Evolutionary conservation across 2,797 vertebrate species (phyloP).

Genomic region (Triplophysa yarkandensis): DNA sequence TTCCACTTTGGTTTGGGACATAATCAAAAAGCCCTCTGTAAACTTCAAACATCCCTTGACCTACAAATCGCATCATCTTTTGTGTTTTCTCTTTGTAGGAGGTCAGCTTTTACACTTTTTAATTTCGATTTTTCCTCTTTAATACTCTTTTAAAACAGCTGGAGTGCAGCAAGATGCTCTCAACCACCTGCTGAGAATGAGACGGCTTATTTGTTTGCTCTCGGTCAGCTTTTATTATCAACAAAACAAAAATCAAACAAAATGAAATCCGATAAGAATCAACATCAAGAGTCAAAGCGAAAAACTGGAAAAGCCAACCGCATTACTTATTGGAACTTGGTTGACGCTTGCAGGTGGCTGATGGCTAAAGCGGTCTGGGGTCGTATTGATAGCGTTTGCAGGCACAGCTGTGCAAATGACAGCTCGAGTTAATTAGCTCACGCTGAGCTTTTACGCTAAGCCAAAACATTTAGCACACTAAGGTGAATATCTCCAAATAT

Average conservation of each 20-base stretch:
- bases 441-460: slow-evolving; percentile 58
- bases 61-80: slow-evolving; percentile 18
- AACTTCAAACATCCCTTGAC: slow-evolving; percentile 33
- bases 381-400: slow-evolving; percentile 44
- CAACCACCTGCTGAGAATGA: slow-evolving; percentile 38
- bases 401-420: slow-evolving; percentile 55
- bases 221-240: slow-evolving; percentile 20
- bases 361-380: slow-evolving; percentile 37
- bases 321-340: slow-evolving; percentile 16
- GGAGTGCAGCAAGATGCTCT: slow-evolving; percentile 28
- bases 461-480: slow-evolving; percentile 59
- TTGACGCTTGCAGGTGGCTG: slow-evolving; percentile 39
- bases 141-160: slow-evolving; percentile 45
- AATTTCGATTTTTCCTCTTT: not conserved
- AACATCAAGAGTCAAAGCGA: slow-evolving; percentile 60
- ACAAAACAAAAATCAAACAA: slow-evolving; percentile 34
- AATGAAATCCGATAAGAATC: slow-evolving; percentile 42
- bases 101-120: slow-evolving; percentile 6
- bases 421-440: slow-evolving; percentile 48
- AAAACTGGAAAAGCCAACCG: slow-evolving; percentile 10
- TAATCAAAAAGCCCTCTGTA: slow-evolving; percentile 50
- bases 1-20: slow-evolving; percentile 56
- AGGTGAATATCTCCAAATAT: slow-evolving; percentile 59
- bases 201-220: slow-evolving; percentile 26
- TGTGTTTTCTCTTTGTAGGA: slow-evolving; percentile 11